Conservation (phyloP, 2,888 invertebrate species). For the Crioceris asparagi region DNA sequence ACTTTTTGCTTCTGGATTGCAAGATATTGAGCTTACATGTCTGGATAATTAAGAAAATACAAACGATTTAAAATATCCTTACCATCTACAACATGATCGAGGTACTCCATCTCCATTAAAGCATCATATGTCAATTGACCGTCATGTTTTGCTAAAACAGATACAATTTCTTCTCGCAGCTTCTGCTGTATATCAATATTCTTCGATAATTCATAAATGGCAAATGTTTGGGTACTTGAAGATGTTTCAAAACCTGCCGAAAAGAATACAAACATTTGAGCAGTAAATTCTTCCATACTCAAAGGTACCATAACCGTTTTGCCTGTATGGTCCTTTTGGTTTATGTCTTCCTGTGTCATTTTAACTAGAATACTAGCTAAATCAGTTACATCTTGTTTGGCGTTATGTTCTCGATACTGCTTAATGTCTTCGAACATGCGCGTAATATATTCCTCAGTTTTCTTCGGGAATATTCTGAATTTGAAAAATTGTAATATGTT, state of each 20-base stretch:
- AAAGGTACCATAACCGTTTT: constrained; percentile 17
- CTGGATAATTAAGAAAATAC: too few relatives aligned
- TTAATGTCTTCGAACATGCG: constrained; percentile 31
- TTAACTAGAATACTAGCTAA: constrained; percentile 41
- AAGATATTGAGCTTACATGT: too few relatives aligned
- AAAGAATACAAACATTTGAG: constrained; percentile 27
- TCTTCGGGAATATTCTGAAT: constrained; percentile 21
- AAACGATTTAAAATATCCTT: too few relatives aligned
- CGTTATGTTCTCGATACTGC: constrained; percentile 37
- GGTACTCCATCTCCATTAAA: constrained; percentile 26
- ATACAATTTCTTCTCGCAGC: constrained; percentile 21
- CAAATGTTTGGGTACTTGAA: constrained; percentile 36
- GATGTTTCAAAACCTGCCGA: constrained; percentile 35
- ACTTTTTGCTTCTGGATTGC: too few relatives aligned
- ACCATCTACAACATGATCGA: constrained; percentile 39
- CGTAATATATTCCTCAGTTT: constrained; percentile 35
- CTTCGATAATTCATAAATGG: constrained; percentile 40
- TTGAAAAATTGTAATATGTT: constrained; percentile 19
- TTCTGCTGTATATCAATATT: constrained; percentile 37
- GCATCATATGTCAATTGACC: constrained; percentile 23
- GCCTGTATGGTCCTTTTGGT: constrained; percentile 18
- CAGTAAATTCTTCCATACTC: constrained; percentile 18
- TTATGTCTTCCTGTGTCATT: constrained; percentile 19
- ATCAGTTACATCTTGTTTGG: too few relatives aligned
- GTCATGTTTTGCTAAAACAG: constrained; percentile 18